Base-by-base conservation (phyloP, 1,140 invertebrate species). In the Bombus affinis region DNA sequence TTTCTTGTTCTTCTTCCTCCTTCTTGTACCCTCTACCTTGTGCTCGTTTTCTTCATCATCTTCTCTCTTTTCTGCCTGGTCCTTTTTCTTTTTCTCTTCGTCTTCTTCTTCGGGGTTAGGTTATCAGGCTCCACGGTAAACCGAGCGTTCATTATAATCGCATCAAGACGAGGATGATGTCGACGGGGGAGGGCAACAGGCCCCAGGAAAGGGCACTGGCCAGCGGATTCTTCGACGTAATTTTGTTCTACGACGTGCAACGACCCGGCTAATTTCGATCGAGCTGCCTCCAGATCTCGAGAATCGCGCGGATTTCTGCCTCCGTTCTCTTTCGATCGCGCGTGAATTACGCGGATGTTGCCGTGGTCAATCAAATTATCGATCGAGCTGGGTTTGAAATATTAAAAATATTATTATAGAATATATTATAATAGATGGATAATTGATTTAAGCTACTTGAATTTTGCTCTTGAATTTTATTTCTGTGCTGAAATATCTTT, bases 81-180 rank as follows among this genome's bases (percentile, higher is more conserved):
- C 77, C 68, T 80, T 83, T 68, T 25, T 47, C 37, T 68, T 22
- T 22, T 28, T 80, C 25, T 81, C 71, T 72, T 81, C 77, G 44
- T 80, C 81, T n/a, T 66, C 80, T 37, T 77, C 80, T 65, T 88
- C 32, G 86, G 84, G 72, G 82, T 88, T 93, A 91, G 90, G 89
- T 92, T 91, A 93, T 93, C 91, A 92, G 91, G 88, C 91, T 86
- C 87, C 91, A 84, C 85, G 92, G 92, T 94, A 93, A 94, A 88
- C 91, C 88, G 92, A 93, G 92, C 90, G 89, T 94, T 93, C 92
- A 94, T 94, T 94, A 94, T 94, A 94, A 94, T 94, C 94, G 92
- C 93, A 94, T 94, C 93, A 93, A 90, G 89, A 81, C 78, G 62
- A 86, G 88, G 76, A 89, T 87, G 78, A 85, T 84, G 86, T 89